Base-by-base conservation (phyloP, 2,797 vertebrate genomes). In the Enteromius unitaeniatus region DNA sequence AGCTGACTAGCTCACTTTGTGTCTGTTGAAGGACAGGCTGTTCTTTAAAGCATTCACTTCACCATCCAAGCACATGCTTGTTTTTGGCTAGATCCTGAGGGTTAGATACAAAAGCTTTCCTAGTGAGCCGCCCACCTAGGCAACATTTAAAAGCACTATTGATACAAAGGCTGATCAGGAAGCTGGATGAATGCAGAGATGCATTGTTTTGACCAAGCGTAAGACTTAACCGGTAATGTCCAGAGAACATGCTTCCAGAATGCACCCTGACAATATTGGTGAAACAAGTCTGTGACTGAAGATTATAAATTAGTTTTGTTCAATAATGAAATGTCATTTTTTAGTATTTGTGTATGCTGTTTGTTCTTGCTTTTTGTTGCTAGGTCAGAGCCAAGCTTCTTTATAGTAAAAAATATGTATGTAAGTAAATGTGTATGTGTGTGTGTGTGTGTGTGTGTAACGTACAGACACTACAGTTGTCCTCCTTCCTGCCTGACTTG, bases 11-110 rank as follows among this genome's bases (percentile, higher is more conserved):
- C 58, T 81, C 19, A 11, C 67, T 28, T 55, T 69, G 34, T 55
- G 51, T 58, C n/a, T 58, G 15, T 49, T 51, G 31, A 68, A 79
- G 21, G 31, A 69, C 64, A 53, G 1, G 31, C 45, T 69, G 34
- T 79, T 68, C 51, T 81, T 79, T 37, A 26, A 37, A 77, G 34
- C 14, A 68, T 58, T 23, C 67, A 40, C 11, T 9, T 62, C 19
- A 7, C 23, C 1, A 40, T 26, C n/a, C 64, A 23, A 67, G 68
- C 37, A 37, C 17, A 49, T 51, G 60, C 28, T 28, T 67, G 40
- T 60, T 64, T 49, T 13, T 4, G 58, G 40, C 23, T 47, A 65
- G 42, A 78, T 34, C 3, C 17, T 42, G 6, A 47, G 3, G 76
- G 28, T 64, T 78, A 21, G 26, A 64, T 49, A 3, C 19, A 13